phyloP scores from a whole-genome alignment of 37 sponge, comb jelly and placozoan genomes.

The Spongilla lacustris region DNA sequence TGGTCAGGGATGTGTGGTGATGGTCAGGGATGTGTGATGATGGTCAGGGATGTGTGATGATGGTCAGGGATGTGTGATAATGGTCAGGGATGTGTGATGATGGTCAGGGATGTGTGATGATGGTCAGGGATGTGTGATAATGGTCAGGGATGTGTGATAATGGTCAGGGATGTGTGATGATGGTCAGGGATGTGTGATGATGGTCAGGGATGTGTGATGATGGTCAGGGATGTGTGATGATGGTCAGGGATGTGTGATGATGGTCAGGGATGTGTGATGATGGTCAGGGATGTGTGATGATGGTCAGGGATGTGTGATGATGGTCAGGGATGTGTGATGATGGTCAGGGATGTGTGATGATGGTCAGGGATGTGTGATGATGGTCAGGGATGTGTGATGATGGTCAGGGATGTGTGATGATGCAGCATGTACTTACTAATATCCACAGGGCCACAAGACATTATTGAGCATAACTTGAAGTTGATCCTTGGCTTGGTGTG shows the following conservation, averaged over 20 bases:
- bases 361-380: not conserved
- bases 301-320: too few relatives aligned
- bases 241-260: not conserved
- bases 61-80: not conserved
- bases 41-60: not conserved
- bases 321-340: too few relatives aligned
- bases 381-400: not conserved
- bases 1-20: too few relatives aligned
- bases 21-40: not conserved
- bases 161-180: too few relatives aligned
- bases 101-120: not conserved
- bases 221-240: not conserved
- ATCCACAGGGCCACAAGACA: slow-evolving; percentile 59
- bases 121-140: too few relatives aligned
- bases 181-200: too few relatives aligned
- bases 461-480: slow-evolving; percentile 63
- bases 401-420: not conserved
- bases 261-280: too few relatives aligned
- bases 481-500: slow-evolving; percentile 80
- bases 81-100: not conserved
- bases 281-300: too few relatives aligned
- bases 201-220: too few relatives aligned
- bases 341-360: not conserved
- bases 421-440: not conserved
- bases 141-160: too few relatives aligned